A percentile compares a stretch with the other conserved stretches of the same genome.
Evolutionary conservation across 2,797 vertebrate genomes (phyloP).

Genomic region (Anguilla anguilla): DNA sequence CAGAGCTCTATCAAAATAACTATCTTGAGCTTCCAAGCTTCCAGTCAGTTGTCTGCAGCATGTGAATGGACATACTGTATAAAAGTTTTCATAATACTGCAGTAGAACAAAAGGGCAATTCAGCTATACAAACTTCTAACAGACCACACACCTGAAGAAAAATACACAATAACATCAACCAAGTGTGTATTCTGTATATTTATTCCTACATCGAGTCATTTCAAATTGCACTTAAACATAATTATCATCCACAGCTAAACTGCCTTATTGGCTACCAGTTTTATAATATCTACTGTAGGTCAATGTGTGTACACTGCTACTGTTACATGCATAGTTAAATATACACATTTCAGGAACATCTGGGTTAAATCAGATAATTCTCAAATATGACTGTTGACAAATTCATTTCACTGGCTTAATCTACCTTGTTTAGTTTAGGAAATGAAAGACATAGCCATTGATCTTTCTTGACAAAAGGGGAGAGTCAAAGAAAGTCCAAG

Average conservation of each 20-base stretch:
- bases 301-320: not conserved
- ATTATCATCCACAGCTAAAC: not conserved
- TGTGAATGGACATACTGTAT: not conserved
- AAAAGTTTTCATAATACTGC: not conserved
- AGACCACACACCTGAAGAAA: not conserved
- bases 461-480: not conserved
- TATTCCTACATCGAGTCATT: not conserved
- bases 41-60: not conserved
- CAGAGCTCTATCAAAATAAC: conserved; percentile 2
- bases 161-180: not conserved
- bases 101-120: conserved; percentile 4
- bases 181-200: not conserved
- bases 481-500: not conserved
- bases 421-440: not conserved
- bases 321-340: not conserved
- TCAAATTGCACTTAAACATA: not conserved
- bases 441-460: not conserved
- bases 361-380: not conserved
- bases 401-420: not conserved
- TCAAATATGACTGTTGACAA: not conserved
- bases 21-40: not conserved
- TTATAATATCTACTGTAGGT: no score
- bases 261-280: not conserved
- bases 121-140: not conserved
- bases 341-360: not conserved